Base-by-base conservation (phyloP, 2,888 invertebrate genomes). In the Tortrix viridana region DNA sequence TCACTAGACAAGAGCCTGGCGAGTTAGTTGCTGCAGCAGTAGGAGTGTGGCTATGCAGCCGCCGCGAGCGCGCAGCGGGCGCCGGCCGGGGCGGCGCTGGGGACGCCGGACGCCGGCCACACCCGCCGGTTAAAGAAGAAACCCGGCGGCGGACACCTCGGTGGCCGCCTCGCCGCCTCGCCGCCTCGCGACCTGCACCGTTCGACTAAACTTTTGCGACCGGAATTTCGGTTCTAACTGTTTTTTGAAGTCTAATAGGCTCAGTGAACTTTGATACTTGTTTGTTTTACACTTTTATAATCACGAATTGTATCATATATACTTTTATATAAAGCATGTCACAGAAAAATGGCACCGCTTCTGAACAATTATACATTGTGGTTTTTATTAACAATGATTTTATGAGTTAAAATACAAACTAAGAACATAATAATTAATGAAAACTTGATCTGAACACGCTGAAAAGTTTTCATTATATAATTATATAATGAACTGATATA, bases 291-390 rank as follows among this genome's bases (percentile, higher is more conserved):
- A 41, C 14, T 16, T 26, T 38, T n/a, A 38, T 38, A 38, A 62
- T 22, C 37, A 53, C 32, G 22, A 43, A 41, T 38, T 26, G 41
- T 48, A 47, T 58, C 26, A 41, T 48, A 43, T 58, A 47, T 18
- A 63, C 63, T 63, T 63, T 48, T 52, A 46, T 47, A 62, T 47
- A 63, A 73, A 80, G 81, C 77, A 81, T 79, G 73, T 82, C 78
- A 82, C 81, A 79, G n/a, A 77, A 75, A 79, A 86, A 89, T 89
- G 88, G 88, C 88, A 88, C 86, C 84, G 66, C 69, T 70, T 70
- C 65, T 53, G 43, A 58, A 57, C 57, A 63, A 62, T 65, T 41
- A 67, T 64, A 66, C 38, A 67, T 66, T 68, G 60, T 44, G 49
- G 49, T 62, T 60, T 67, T 64, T 66, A 63, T 61, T 66, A 65